A percentile compares a stretch with the other conserved stretches of the same genome.
Evolutionary conservation across 2,113 vertebrate species (phyloP).

Genomic region (Polyodon spathula): DNA sequence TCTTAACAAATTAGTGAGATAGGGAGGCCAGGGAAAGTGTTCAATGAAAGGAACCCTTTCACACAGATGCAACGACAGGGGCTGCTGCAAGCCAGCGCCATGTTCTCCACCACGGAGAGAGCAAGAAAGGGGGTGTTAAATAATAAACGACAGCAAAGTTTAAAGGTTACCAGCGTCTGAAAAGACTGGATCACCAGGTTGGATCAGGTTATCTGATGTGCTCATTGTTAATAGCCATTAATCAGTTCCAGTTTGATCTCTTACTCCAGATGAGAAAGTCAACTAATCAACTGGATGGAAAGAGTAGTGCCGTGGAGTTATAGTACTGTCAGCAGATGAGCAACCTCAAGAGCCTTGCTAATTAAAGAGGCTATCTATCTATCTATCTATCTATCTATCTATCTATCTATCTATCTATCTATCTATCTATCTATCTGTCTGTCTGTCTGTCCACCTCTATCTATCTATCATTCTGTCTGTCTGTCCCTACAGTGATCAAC

Average conservation of each 20-base stretch:
- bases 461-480: too few relatives aligned
- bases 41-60: neutral
- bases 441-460: conserved; percentile 16
- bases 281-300: neutral
- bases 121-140: neutral
- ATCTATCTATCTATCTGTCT: conserved; percentile 39
- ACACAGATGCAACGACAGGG: neutral
- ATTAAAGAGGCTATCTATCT: conserved; percentile 18
- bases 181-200: neutral
- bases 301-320: neutral
- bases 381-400: conserved; percentile 2
- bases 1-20: conserved; percentile 11
- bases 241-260: neutral
- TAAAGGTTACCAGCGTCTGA: neutral
- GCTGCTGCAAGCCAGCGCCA: neutral
- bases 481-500: too few relatives aligned
- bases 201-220: neutral
- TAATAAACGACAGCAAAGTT: neutral
- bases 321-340: neutral
- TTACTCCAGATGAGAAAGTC: neutral
- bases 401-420: conserved; percentile 20
- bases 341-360: neutral
- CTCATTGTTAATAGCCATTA: neutral
- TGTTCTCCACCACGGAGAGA: neutral
- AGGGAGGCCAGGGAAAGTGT: neutral